Evolutionary conservation across 1,140 invertebrate genomes (phyloP), one percentile per base, ranked within the genome.

Genomic region (Hypothenemus hampei): DNA sequence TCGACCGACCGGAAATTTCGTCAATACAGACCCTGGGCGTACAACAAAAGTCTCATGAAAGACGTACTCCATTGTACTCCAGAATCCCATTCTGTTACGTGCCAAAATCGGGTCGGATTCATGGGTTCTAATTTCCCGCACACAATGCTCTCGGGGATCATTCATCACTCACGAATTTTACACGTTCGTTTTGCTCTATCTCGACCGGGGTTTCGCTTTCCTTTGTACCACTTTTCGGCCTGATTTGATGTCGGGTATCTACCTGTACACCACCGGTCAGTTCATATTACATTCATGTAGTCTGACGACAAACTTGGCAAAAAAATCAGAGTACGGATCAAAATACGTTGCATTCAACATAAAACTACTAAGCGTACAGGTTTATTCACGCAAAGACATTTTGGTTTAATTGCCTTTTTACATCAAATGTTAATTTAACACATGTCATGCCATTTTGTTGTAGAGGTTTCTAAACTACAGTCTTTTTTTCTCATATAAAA

Each of bases 81-180:
- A 33, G 29, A 48, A 43, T 56, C 45, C n/a, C 53, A 56, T 56
- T 56, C 53, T 56, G 3, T 11, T 35, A 56, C 53, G 53, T 56
- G 53, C 53, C 37, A 56, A 56, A 56, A 56, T 56, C 53, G 45
- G 44, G 44, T 56, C 53, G 43, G 44, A 48, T 56, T 56, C 48
- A 44, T 48, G 29, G 53, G 53, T 40, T 56, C 44, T 24, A 56
- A 56, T 56, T 54, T 48, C 44, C 45, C 45, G 44, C 53, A 56
- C 45, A 56, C 45, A 56, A 56, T 48, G 37, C 36, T 19, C 26
- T 23, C 33, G 29, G 18, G 23, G 26, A 56, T 56, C 53, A 56
- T 56, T 56, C 53, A 56, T 48, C 53, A 46, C 53, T n/a, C n/a
- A n/a, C 29, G 35, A 45, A 48, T 56, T 56, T 56, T 56, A 56